These are phyloP conservation scores for Aptenodytes patagonicus DNA, from an alignment of 2,113 vertebrate species.

Conservation along the genomic window DNA sequence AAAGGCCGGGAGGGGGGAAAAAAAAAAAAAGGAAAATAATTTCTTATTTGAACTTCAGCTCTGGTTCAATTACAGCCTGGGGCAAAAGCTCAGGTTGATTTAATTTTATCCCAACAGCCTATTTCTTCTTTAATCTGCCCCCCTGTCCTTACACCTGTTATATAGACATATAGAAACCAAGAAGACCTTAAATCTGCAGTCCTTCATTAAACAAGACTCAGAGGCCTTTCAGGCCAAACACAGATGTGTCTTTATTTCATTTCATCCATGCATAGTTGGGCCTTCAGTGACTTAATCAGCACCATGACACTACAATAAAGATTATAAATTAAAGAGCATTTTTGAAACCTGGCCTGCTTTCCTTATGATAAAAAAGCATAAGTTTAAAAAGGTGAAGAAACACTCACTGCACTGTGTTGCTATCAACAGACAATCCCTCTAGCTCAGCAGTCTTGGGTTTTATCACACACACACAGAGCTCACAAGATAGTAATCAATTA, in stretches of 20 bases:
- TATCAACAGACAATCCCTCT: constrained; percentile 27
- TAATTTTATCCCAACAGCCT: not conserved
- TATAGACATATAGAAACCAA: not conserved
- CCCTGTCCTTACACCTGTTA: not conserved
- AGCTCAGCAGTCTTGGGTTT: constrained; percentile 54
- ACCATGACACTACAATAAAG: not conserved
- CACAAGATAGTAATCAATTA: constrained; percentile 60
- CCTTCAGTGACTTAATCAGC: not conserved
- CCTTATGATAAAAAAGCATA: not conserved
- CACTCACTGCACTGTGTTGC: not conserved
- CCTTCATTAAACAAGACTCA: not conserved
- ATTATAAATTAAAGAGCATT: constrained; percentile 1
- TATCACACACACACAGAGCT: constrained; percentile 42
- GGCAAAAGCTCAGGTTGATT: constrained; percentile 15
- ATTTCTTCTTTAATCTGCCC: not conserved
- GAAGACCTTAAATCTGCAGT: not conserved
- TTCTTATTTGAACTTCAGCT: constrained; percentile 18
- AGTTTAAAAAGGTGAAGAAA: constrained; percentile 22
- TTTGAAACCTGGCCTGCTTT: not conserved
- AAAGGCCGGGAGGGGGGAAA: not conserved
- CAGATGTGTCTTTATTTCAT: not conserved
- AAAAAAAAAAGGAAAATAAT: not conserved
- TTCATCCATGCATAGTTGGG: not conserved
- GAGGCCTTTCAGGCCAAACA: not conserved
- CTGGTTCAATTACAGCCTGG: not conserved